These are phyloP conservation scores for Proisotoma minuta DNA, from an alignment of 2,888 invertebrate genomes.

Conservation along the genomic window DNA sequence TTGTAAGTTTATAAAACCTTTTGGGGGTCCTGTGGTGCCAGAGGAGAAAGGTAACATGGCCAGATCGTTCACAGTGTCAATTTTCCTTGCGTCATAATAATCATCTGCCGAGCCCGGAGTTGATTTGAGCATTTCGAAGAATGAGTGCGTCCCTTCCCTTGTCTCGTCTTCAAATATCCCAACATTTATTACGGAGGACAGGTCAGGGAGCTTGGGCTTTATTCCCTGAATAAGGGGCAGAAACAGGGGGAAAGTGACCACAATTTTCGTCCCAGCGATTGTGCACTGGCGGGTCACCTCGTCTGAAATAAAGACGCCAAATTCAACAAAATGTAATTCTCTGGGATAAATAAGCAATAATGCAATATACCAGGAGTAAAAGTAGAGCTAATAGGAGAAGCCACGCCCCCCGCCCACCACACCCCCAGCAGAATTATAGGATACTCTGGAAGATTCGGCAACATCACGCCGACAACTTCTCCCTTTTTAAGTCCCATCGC, in stretches of 20 bases:
- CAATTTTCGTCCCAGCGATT: constrained; percentile 40
- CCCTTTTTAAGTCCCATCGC: constrained; percentile 34
- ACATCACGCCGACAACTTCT: constrained; percentile 46
- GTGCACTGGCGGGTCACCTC: constrained; percentile 47
- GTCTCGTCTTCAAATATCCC: constrained; percentile 23
- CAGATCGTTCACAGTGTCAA: constrained; percentile 56
- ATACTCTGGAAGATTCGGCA: constrained; percentile 48
- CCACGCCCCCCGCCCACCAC: constrained; percentile 43
- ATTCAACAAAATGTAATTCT: not conserved
- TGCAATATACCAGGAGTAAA: constrained; percentile 40
- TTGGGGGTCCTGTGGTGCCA: constrained; percentile 62
- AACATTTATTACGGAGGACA: constrained; percentile 30
- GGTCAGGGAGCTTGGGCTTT: constrained; percentile 8
- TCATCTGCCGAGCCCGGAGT: constrained; percentile 18
- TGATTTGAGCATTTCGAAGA: constrained; percentile 36
- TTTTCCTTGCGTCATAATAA: constrained; percentile 38
- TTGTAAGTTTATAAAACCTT: not conserved
- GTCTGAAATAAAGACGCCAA: constrained; percentile 33
- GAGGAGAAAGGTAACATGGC: constrained; percentile 75
- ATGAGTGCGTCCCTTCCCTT: constrained; percentile 23
- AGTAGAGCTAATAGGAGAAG: constrained; percentile 47
- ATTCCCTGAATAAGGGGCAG: constrained; percentile 33
- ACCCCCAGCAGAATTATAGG: constrained; percentile 27
- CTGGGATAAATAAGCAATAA: not conserved
- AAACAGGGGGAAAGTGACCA: constrained; percentile 45